These are phyloP conservation scores for Peucedramus taeniatus DNA, from an alignment of 2,113 vertebrate species.

Conservation along the genomic window DNA sequence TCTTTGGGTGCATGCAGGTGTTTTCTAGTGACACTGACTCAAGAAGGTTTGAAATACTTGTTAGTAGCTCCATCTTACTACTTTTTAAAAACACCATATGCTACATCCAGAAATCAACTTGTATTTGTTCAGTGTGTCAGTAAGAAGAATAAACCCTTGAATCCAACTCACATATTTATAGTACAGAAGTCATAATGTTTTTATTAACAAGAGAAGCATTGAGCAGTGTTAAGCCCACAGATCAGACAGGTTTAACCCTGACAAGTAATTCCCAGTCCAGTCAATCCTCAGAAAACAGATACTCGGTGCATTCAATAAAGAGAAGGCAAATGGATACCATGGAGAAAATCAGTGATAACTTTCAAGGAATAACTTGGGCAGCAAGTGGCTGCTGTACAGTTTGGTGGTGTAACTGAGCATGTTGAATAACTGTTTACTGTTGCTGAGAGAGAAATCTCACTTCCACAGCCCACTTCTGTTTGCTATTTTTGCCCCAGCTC, in stretches of 20 bases:
- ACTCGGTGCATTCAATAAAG: background rate
- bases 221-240: background rate
- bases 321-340: background rate
- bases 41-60: background rate
- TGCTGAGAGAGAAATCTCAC: background rate
- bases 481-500: background rate
- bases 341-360: background rate
- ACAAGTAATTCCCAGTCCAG: background rate
- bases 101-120: background rate
- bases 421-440: background rate
- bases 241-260: background rate
- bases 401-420: background rate
- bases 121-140: background rate
- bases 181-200: background rate
- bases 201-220: background rate
- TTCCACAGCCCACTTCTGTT: background rate
- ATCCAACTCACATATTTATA: background rate
- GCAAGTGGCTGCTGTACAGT: background rate
- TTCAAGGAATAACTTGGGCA: background rate
- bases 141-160: background rate
- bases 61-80: background rate
- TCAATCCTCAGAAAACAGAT: background rate
- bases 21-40: background rate
- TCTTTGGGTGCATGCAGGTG: background rate
- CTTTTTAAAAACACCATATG: background rate